Percentiles rank a stretch among this genome's conserved stretches.
These are phyloP conservation scores for Orientallactaga bullata DNA, from an alignment of 2,113 vertebrate species.

Conservation along the genomic window DNA sequence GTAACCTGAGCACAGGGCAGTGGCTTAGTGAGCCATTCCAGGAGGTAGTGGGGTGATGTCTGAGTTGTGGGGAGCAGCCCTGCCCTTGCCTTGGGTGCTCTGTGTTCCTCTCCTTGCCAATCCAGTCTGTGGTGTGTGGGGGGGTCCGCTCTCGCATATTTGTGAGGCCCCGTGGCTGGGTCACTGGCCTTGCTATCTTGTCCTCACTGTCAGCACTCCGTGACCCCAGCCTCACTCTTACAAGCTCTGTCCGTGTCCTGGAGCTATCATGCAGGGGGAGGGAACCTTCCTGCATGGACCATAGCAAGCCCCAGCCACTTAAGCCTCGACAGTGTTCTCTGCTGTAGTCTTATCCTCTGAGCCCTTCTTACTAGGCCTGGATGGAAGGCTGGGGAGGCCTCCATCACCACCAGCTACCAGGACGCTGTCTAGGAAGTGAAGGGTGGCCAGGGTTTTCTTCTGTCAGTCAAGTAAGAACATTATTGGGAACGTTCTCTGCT, in stretches of 20 bases:
- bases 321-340: background rate
- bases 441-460: accelerated
- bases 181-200: background rate
- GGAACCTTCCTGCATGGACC: background rate
- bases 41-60: background rate
- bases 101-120: accelerated
- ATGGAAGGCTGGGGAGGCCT: background rate
- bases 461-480: background rate
- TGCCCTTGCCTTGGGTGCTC: background rate
- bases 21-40: accelerated
- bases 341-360: background rate
- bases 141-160: background rate
- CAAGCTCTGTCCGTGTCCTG: background rate
- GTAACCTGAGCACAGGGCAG: accelerated
- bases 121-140: background rate
- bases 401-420: no score
- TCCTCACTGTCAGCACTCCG: background rate
- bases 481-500: no score
- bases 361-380: background rate
- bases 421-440: background rate
- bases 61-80: accelerated
- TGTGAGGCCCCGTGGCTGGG: background rate
- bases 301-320: background rate
- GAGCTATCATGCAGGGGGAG: background rate
- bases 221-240: accelerated